Base-by-base conservation (phyloP, 2,888 invertebrate genomes). In the Dryobota labecula region DNA sequence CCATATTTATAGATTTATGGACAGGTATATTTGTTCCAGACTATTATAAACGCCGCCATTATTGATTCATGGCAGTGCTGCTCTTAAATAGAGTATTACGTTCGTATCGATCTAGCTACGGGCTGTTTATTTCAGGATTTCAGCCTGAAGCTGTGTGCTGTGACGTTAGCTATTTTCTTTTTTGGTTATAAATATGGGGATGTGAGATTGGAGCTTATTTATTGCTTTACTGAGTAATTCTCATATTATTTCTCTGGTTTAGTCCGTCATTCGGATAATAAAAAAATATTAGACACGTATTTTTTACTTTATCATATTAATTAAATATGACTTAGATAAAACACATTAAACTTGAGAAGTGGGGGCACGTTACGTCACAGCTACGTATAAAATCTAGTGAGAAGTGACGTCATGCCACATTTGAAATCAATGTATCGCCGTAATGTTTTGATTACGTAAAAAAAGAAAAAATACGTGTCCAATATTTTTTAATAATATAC, bases 31-130 rank as follows among this genome's bases (percentile, higher is more conserved):
- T 53, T 38, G 62, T 49, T 24, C 47, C 30, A 43, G 38, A 38
- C 58, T 70, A 49, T 70, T 61, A 64, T 47, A 51, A 69, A 30
- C 24, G 43, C 47, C 2, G 43, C 54, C 68, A 82, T 84, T 84
- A 70, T 38, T 33, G 70, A 84, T 84, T 78, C 81, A 78, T 82
- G 58, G 56, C 70, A 67, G 38, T 60, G 53, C 68, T 60, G 60
- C 27, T 49, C 43, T 68, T 69, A 82, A 82, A 84, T 82, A 57
- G 60, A 81, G 58, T 60, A 76, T 77, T 72, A 60, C 54, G 45
- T 30, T 30, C 20, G 49, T 69, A 84, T 82, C 51, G 78, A 78
- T 82, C 57, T 30, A 41, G 15, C 27, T 54, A 20, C 53, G 11
- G 41, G n/a, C 36, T 45, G 60, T 62, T 66, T 70, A 78, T 65